Conservation (phyloP, 2,888 invertebrate species). For the Hirtodrosophila alboralis region DNA sequence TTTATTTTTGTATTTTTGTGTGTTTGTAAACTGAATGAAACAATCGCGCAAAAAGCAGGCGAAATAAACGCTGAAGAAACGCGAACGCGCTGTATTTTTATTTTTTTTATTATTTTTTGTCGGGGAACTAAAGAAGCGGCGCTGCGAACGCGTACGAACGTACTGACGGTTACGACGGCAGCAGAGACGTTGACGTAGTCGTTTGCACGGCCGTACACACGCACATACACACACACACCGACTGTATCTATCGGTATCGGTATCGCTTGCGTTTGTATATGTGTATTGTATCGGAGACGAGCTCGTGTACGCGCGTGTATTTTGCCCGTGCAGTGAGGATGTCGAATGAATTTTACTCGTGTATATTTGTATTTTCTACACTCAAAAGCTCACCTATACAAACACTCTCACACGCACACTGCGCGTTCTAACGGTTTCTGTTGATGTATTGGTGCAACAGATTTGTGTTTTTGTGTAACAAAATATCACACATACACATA, state of each 20-base stretch:
- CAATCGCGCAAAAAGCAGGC: conserved; percentile 50
- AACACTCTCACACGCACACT: conserved; percentile 14
- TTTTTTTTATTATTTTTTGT: too few species aligned
- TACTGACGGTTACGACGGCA: conserved; percentile 70
- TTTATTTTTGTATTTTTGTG: conserved; percentile 3
- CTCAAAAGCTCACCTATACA: conserved; percentile 44
- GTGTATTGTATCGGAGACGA: conserved; percentile 9
- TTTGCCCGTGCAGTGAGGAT: conserved; percentile 57
- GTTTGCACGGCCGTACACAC: conserved; percentile 52
- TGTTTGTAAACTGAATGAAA: conserved; percentile 37
- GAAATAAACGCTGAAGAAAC: conserved; percentile 14
- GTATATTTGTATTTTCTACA: too few species aligned
- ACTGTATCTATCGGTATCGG: conserved; percentile 63
- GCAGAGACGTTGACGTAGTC: conserved; percentile 72
- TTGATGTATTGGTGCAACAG: conserved; percentile 59
- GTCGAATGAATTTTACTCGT: conserved; percentile 59
- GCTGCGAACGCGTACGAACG: conserved; percentile 79
- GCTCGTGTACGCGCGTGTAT: conserved; percentile 27
- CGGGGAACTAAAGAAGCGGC: conserved; percentile 71
- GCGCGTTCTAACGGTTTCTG: conserved; percentile 63
- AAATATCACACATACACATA: conserved; percentile 67
- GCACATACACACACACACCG: conserved; percentile 36
- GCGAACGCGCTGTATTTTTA: too few species aligned
- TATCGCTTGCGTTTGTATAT: conserved; percentile 4
- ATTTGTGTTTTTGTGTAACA: conserved; percentile 75